phyloP scores from a whole-genome alignment of 2,888 invertebrate genomes.

The Nephrotoma appendiculata region DNA sequence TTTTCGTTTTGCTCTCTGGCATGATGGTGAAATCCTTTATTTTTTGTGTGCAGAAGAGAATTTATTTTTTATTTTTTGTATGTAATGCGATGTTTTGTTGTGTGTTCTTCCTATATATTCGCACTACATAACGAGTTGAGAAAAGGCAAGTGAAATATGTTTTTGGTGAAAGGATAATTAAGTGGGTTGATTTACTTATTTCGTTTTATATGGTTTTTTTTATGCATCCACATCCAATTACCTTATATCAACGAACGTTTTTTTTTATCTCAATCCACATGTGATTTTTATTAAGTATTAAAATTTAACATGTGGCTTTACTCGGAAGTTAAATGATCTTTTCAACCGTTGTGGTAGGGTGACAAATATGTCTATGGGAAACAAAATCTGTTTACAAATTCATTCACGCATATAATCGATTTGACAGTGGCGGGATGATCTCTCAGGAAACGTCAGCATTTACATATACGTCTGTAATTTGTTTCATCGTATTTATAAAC shows the following conservation, averaged over 20 bases:
- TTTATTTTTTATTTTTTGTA: neutral
- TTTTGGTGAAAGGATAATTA: neutral
- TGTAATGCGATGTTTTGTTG: neutral
- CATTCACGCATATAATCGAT: neutral
- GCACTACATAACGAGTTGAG: neutral
- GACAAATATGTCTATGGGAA: neutral
- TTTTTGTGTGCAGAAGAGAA: neutral
- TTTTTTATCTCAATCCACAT: neutral
- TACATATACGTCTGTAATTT: neutral
- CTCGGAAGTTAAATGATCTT: neutral
- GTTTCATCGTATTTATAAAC: neutral
- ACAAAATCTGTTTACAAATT: neutral
- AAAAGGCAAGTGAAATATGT: neutral
- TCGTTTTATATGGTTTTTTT: neutral
- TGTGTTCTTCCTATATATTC: neutral
- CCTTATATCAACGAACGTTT: neutral
- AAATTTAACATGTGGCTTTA: neutral
- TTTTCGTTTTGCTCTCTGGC: neutral
- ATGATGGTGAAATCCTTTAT: neutral
- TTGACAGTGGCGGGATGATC: neutral
- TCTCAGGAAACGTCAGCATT: neutral
- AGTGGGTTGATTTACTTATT: neutral
- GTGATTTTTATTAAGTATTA: neutral
- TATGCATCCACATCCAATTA: neutral
- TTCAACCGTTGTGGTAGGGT: neutral